These are phyloP conservation scores for Balaenoptera acutorostrata DNA, from an alignment of 2,113 vertebrate genomes.

Conservation along the genomic window DNA sequence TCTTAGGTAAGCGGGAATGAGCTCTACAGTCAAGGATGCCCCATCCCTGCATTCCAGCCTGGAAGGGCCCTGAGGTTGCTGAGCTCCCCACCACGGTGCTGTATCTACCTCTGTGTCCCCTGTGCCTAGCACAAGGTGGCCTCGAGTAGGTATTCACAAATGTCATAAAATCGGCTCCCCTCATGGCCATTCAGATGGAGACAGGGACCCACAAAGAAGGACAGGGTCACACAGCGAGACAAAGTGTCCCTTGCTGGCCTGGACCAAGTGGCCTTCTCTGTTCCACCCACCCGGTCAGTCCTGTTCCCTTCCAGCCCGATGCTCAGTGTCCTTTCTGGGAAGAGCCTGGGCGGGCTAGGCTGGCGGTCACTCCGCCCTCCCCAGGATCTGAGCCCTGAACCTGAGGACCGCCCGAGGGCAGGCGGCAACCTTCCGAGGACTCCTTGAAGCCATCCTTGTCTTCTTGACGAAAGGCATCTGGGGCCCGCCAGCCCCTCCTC, in stretches of 20 bases:
- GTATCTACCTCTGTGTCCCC: not conserved
- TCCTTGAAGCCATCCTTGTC: conserved; percentile 45
- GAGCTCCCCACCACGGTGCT: not conserved
- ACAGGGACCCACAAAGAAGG: not conserved
- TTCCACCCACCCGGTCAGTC: not conserved
- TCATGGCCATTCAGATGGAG: not conserved
- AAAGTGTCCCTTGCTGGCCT: not conserved
- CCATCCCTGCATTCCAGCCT: no score
- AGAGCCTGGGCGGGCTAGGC: not conserved
- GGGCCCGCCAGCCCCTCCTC: conserved; percentile 50
- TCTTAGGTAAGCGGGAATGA: not conserved
- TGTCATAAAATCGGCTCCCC: not conserved
- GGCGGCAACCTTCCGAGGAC: not conserved
- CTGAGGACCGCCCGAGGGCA: not conserved
- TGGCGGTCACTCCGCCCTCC: not conserved
- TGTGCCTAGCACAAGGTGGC: not conserved
- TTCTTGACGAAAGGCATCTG: conserved; percentile 73
- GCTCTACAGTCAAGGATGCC: not conserved
- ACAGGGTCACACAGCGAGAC: not conserved
- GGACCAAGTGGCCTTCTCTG: not conserved
- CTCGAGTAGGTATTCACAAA: not conserved
- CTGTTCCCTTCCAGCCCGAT: not conserved
- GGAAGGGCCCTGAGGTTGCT: not conserved
- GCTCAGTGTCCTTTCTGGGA: not conserved
- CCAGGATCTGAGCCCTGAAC: not conserved